A percentile compares a stretch with the other conserved stretches of the same genome.
phyloP scores from a whole-genome alignment of 2,888 invertebrate genomes.

The Girardia tigrina region DNA sequence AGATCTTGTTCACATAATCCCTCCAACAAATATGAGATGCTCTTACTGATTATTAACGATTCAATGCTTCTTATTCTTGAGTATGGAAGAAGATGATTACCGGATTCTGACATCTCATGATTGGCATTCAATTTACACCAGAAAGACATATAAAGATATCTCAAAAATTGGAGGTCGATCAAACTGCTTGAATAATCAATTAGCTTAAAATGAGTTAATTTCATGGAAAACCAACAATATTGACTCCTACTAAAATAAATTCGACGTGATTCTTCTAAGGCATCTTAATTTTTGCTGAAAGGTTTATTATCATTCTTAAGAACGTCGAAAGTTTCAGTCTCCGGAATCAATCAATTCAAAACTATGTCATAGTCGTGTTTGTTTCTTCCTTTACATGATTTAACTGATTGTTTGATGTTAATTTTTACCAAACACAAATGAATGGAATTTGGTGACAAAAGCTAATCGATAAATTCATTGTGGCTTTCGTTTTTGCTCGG shows the following conservation, averaged over 20 bases:
- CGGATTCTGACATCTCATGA: background rate
- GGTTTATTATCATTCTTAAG: background rate
- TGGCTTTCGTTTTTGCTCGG: background rate
- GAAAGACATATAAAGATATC: background rate
- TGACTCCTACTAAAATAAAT: background rate
- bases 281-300: background rate
- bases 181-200: background rate
- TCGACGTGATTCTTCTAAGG: background rate
- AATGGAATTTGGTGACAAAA: background rate
- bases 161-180: background rate
- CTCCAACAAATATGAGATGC: background rate
- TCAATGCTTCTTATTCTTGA: background rate
- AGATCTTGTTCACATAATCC: background rate
- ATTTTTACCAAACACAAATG: conserved; percentile 2
- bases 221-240: background rate
- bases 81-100: background rate
- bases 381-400: background rate
- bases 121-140: background rate
- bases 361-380: background rate
- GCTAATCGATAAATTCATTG: too few relatives aligned
- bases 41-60: background rate
- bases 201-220: background rate
- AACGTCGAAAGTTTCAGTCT: background rate
- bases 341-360: background rate
- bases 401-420: background rate